Evolutionary conservation across 2,113 vertebrate genomes (phyloP).

Genomic region (Sinocyclocheilus rhinocerous): DNA sequence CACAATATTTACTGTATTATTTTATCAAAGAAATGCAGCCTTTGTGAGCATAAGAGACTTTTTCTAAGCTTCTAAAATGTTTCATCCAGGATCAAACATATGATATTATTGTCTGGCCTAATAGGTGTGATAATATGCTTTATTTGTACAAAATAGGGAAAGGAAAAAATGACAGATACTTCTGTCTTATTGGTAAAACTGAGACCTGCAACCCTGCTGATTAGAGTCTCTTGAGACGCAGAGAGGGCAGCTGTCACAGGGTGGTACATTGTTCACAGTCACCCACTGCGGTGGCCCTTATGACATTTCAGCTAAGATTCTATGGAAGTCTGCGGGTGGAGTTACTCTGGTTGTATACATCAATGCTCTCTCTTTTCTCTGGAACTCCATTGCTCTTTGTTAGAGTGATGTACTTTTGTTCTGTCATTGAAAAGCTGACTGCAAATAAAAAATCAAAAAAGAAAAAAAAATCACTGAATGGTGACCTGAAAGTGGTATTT

Average conservation of each 20-base stretch:
- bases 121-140: neutral
- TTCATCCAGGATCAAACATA: neutral
- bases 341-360: neutral
- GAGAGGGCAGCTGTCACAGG: neutral
- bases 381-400: constrained; percentile 1
- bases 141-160: neutral
- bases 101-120: neutral
- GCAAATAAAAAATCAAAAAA: neutral
- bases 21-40: neutral
- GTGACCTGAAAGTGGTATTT: neutral
- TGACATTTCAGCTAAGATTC: neutral
- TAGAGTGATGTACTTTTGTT: neutral
- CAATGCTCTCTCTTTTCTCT: neutral
- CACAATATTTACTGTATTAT: neutral
- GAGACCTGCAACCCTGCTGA: neutral
- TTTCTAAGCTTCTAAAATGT: neutral
- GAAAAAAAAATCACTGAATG: neutral
- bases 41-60: neutral
- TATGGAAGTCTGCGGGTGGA: neutral
- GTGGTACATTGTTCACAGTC: constrained; percentile 21
- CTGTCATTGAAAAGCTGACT: neutral
- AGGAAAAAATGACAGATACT: neutral
- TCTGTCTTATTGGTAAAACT: neutral
- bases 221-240: neutral
- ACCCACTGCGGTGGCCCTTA: neutral